These are phyloP conservation scores for Acleris cristana DNA, from an alignment of 2,888 invertebrate species.

Conservation along the genomic window DNA sequence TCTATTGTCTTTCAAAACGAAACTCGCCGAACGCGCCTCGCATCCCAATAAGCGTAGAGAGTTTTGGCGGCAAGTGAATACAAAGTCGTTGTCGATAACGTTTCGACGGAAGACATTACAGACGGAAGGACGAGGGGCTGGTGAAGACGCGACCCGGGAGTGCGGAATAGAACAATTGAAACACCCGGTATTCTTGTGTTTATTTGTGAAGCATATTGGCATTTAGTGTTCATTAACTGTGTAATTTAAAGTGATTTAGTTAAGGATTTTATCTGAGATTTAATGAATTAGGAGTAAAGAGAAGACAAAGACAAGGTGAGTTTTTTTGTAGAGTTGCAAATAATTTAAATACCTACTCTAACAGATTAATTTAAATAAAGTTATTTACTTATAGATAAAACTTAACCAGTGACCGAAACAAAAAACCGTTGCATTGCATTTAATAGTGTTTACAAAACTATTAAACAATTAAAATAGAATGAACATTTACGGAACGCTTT, in stretches of 20 bases:
- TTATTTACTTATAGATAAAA: too few species aligned
- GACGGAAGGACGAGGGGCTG: slow-evolving; percentile 59
- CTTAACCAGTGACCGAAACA: too few species aligned
- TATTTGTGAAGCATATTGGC: slow-evolving; percentile 52
- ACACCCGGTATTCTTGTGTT: slow-evolving; percentile 48
- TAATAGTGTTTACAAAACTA: too few species aligned
- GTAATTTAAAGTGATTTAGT: slow-evolving; percentile 13
- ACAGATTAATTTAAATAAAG: too few species aligned
- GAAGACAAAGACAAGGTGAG: slow-evolving; percentile 55
- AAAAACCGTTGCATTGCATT: too few species aligned
- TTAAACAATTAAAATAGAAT: too few species aligned
- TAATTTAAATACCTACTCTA: background rate
- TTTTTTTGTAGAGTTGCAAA: slow-evolving; percentile 31
- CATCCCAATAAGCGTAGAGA: slow-evolving; percentile 79
- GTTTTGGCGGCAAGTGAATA: slow-evolving; percentile 77
- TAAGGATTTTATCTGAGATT: slow-evolving; percentile 40
- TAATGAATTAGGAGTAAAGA: slow-evolving; percentile 54
- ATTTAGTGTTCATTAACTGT: slow-evolving; percentile 1
- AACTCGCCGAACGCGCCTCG: slow-evolving; percentile 71
- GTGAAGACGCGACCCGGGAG: slow-evolving; percentile 16
- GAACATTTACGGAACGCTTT: too few species aligned
- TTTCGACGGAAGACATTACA: slow-evolving; percentile 57
- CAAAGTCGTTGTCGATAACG: slow-evolving; percentile 66
- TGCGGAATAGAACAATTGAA: slow-evolving; percentile 44
- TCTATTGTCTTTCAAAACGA: slow-evolving; percentile 76